Percentiles rank a stretch among this genome's conserved stretches.
Evolutionary conservation across 2,888 invertebrate genomes (phyloP).

Genomic region (Phragmatobia fuliginosa): DNA sequence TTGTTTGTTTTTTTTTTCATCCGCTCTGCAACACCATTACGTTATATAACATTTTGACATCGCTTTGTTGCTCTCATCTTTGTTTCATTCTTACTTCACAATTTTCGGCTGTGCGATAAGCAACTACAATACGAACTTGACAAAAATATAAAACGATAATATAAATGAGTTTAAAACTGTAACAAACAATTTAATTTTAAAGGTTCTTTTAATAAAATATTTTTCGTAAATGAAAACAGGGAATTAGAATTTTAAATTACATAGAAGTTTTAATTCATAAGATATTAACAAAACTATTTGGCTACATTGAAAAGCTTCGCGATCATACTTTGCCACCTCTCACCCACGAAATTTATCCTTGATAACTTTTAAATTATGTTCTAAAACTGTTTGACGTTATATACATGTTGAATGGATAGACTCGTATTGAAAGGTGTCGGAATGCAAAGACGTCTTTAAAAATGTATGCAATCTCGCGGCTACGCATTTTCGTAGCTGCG

Average conservation of each 20-base stretch:
- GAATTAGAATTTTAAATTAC: background rate
- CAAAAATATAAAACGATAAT: background rate
- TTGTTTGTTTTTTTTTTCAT: constrained; percentile 54
- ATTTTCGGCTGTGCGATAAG: constrained; percentile 47
- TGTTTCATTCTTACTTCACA: constrained; percentile 31
- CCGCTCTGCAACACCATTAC: constrained; percentile 50
- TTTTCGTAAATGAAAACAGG: background rate
- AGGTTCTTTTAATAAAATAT: background rate
- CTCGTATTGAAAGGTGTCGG: background rate
- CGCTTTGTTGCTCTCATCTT: constrained; percentile 48
- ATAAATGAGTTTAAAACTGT: background rate
- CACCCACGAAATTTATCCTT: constrained; percentile 15
- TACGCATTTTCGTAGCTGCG: constrained; percentile 59
- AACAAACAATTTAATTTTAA: background rate
- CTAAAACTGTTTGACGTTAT: background rate
- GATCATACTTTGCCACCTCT: constrained; percentile 60
- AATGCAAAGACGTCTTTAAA: background rate
- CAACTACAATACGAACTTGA: background rate
- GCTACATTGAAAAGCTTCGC: constrained; percentile 43
- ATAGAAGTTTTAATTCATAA: background rate
- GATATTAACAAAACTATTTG: constrained; percentile 14
- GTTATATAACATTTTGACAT: constrained; percentile 67
- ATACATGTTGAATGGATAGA: background rate
- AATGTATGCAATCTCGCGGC: constrained; percentile 3
- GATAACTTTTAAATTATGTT: background rate